Conservation (phyloP, 2,888 invertebrate genomes). For the Adelphocoris suturalis region DNA sequence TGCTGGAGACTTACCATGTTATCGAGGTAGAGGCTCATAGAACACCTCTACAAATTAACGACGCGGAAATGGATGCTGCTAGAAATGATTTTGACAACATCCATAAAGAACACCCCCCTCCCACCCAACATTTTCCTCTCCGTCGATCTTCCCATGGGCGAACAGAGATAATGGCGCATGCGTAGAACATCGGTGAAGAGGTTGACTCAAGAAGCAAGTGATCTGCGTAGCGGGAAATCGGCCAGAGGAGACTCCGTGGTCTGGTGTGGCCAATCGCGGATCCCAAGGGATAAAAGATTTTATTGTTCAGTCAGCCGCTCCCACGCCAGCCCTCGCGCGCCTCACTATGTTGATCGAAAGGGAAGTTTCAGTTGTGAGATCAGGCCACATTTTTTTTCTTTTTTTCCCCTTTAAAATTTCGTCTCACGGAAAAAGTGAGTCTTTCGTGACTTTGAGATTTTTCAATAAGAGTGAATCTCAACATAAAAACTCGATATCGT, state of each 20-base stretch:
- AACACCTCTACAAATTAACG: too few species aligned
- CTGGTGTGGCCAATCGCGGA: constrained; percentile 5
- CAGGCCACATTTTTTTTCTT: neutral
- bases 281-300: neutral
- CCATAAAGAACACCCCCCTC: too few species aligned
- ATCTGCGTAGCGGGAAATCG: constrained; percentile 6
- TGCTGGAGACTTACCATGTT: too few species aligned
- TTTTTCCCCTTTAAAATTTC: neutral
- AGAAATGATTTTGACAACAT: too few species aligned
- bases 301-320: neutral
- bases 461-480: neutral
- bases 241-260: neutral
- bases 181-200: neutral
- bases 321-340: neutral
- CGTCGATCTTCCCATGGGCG: neutral
- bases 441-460: neutral
- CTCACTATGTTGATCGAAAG: constrained; percentile 2
- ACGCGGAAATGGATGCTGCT: too few species aligned
- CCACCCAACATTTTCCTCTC: too few species aligned
- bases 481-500: neutral
- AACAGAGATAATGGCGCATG: neutral
- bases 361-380: constrained; percentile 7
- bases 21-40: too few species aligned
- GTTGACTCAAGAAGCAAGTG: neutral
- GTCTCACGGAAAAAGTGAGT: neutral